Evolutionary conservation across 2,888 invertebrate species (phyloP).

Genomic region (Adelphocoris suturalis): DNA sequence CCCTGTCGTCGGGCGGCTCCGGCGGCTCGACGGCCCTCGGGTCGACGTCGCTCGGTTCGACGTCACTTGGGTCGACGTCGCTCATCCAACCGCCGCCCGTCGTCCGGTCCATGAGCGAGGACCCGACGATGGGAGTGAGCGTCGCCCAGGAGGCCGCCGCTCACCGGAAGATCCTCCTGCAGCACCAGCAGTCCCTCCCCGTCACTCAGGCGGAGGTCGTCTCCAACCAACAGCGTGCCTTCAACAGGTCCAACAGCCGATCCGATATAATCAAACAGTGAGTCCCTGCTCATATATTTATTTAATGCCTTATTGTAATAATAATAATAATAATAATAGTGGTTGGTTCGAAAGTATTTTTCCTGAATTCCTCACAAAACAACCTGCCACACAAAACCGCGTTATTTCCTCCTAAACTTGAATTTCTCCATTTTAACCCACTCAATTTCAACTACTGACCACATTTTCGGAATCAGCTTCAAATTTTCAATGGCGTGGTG

Average conservation of each 20-base stretch:
- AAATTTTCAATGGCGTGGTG: no score
- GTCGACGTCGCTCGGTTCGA: slow-evolving; percentile 61
- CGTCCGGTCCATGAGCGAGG: slow-evolving; percentile 76
- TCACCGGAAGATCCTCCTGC: slow-evolving; percentile 77
- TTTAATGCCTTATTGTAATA: no score
- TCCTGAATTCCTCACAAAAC: no score
- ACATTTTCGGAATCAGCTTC: no score
- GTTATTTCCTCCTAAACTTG: no score
- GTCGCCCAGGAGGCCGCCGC: slow-evolving; percentile 77
- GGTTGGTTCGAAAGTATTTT: no score
- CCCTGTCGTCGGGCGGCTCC: slow-evolving; percentile 50
- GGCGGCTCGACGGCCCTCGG: slow-evolving; percentile 70
- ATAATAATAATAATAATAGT: no score
- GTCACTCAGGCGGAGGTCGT: slow-evolving; percentile 76
- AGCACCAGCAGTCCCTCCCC: slow-evolving; percentile 77
- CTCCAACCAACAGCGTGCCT: slow-evolving; percentile 77
- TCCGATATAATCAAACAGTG: slow-evolving; percentile 79
- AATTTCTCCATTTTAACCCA: no score
- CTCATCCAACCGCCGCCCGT: slow-evolving; percentile 77
- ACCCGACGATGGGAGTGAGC: slow-evolving; percentile 69
- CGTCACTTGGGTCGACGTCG: background rate
- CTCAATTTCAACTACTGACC: no score
- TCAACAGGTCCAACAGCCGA: slow-evolving; percentile 78
- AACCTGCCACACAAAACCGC: no score
- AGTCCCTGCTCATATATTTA: no score